Percentiles rank a stretch among this genome's conserved stretches.
Conservation (phyloP, 2,888 invertebrate genomes). For the Monopis laevigella region DNA sequence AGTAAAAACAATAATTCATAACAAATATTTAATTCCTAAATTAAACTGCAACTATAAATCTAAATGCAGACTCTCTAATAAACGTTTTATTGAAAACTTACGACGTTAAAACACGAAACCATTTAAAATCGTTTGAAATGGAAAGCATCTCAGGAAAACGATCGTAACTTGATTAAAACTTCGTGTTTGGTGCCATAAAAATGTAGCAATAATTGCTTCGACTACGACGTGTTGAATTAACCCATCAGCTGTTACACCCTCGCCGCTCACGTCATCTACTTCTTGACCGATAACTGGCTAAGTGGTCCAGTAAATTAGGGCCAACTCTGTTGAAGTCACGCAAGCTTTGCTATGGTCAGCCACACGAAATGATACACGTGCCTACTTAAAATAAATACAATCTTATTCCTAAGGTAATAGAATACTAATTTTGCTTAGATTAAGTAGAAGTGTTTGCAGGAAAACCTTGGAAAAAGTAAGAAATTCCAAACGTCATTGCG, state of each 20-base stretch:
- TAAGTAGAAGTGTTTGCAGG: background rate
- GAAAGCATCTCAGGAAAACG: too few relatives aligned
- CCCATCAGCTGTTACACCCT: slow-evolving; percentile 31
- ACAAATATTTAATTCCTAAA: too few relatives aligned
- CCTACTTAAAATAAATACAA: background rate
- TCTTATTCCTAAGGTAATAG: background rate
- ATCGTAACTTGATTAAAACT: too few relatives aligned
- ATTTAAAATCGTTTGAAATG: too few relatives aligned
- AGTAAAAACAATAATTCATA: too few relatives aligned
- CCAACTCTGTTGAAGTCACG: slow-evolving; percentile 40
- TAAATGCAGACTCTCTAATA: too few relatives aligned
- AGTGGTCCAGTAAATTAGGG: slow-evolving; percentile 42
- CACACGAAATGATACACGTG: background rate
- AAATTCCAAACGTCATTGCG: slow-evolving; percentile 9
- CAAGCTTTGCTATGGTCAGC: slow-evolving; percentile 23
- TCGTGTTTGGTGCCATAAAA: slow-evolving; percentile 9
- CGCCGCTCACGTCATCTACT: slow-evolving; percentile 22
- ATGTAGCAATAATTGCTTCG: slow-evolving; percentile 25
- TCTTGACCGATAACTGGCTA: slow-evolving; percentile 50
- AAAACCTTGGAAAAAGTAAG: slow-evolving; percentile 5
- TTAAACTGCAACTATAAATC: too few relatives aligned
- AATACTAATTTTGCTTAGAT: background rate
- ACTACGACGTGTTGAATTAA: slow-evolving; percentile 36
- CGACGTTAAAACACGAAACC: too few relatives aligned
- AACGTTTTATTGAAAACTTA: too few relatives aligned